Evolutionary conservation across 2,888 invertebrate species (phyloP).

Genomic region (Nomada ruficornis): DNA sequence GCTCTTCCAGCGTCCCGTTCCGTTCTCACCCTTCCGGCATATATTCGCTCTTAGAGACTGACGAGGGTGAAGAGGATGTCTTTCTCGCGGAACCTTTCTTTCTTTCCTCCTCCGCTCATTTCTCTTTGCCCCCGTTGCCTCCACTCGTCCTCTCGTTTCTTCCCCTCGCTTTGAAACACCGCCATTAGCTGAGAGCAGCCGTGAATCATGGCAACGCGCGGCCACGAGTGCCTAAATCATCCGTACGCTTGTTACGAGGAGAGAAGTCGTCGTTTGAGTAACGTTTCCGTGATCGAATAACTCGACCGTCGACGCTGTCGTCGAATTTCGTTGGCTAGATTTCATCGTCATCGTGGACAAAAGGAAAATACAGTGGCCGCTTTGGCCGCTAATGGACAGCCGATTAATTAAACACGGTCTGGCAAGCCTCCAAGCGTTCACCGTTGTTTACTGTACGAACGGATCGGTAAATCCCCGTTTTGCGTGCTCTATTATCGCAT

Average conservation of each 20-base stretch:
- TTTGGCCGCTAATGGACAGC: slow-evolving; percentile 67
- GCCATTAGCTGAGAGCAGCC: slow-evolving; percentile 18
- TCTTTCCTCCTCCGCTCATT: not conserved
- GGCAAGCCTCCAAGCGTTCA: slow-evolving; percentile 62
- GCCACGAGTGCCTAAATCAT: slow-evolving; percentile 23
- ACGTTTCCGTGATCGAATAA: not conserved
- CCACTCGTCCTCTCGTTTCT: slow-evolving; percentile 24
- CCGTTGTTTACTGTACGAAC: slow-evolving; percentile 50
- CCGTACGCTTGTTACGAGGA: not conserved
- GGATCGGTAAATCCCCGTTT: slow-evolving; percentile 60
- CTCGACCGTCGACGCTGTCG: not conserved
- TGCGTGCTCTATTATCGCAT: slow-evolving; percentile 53
- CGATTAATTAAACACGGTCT: slow-evolving; percentile 71
- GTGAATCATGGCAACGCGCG: not conserved
- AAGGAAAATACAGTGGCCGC: slow-evolving; percentile 65
- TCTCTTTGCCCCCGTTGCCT: not conserved
- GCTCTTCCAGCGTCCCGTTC: slow-evolving; percentile 34
- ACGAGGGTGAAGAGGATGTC: slow-evolving; percentile 58
- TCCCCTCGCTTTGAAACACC: slow-evolving; percentile 40
- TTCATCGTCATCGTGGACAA: slow-evolving; percentile 18
- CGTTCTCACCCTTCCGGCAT: slow-evolving; percentile 59
- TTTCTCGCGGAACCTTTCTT: slow-evolving; percentile 35
- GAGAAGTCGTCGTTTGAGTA: not conserved
- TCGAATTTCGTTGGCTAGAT: not conserved
- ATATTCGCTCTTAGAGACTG: slow-evolving; percentile 54